Base-by-base conservation (phyloP, 92 coral and sea anemone species). In the Parazoanthus darwini region DNA sequence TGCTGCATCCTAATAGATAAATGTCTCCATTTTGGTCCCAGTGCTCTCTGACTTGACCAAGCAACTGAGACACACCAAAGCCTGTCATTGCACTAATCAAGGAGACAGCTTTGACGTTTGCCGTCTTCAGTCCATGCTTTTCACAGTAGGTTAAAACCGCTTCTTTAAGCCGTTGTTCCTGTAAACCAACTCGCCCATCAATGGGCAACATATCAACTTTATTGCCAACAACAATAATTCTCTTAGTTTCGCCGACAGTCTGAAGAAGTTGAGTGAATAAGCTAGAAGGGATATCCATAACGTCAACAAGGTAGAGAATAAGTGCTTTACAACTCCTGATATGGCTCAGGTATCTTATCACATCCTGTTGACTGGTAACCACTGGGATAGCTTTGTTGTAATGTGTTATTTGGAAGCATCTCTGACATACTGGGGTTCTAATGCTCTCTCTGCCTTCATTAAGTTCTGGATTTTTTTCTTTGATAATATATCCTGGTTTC, bases 11-110 rank as follows among this genome's bases (percentile, higher is more conserved):
- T 46, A 97, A 67, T 6, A 97, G 80, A 66, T 97, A 97, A 9
- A 95, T 82, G 80, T 97, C 99, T 46, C 98, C 98, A 33, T 92
- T 88, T 56, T 93, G 91, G 59, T 92, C 92, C 99, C 99, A 97
- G 80, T 95, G 93, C 26, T 92, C 91, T 8, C 87, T 80, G 67
- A 97, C 90, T 82, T 91, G 90, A 6, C 81, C 73, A 4, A 91
- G 90, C 80, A 97, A 92, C 65, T 90, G 91, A n/a, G 86, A 87
- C 7, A 97, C 82, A 35, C 99, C 99, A 91, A 91, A 97, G 20
- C 99, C 99, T 70, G 94, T 90, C 76, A 79, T 97, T 54, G 99
- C 96, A 89, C 99, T 97, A 39, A 97, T 90, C 26, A 97, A 82
- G 58, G 92, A 90, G 35, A 91, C 86, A 71, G 86, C 98, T 86